Base-by-base conservation (phyloP, 2,888 invertebrate species). In the Rhamnusium bicolor region DNA sequence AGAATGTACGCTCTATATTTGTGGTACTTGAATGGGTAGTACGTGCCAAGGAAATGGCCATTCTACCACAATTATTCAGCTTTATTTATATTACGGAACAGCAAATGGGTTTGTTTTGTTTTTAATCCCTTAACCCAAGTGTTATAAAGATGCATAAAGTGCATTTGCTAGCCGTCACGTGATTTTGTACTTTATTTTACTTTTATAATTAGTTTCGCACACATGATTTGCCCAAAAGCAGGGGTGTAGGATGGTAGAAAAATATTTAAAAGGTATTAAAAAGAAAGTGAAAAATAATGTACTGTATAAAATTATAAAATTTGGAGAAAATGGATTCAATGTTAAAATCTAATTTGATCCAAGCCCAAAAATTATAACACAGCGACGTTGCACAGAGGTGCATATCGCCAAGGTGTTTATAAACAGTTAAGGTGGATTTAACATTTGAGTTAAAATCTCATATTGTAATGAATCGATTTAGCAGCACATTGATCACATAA, bases 31-130 rank as follows among this genome's bases (percentile, higher is more conserved):
- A 65, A 65, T 40, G 53, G 29, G 5, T 19, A 6, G 53, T 54
- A 53, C 53, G 65, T 65, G 65, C 65, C 65, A 65, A 54, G 65
- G 21, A 32, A 29, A 32, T 47, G 32, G 53, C 53, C 29, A 14
- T 65, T 53, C 12, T 8, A 40, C 19, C 1, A 32, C 61, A 46
- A 61, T 61, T 61, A 29, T 61, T 61, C 61, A 53, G 19, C 53
- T 19, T 49, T 49, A 32, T 65, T 51, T 65, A 40, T 65, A 32
- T 32, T 32, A 32, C 14, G 32, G 19, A 53, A 53, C 18, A 32
- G 19, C 65, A 18, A 53, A 53, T 19, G 65, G 40, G 7, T 14
- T n/a, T 54, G 32, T 54, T 65, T 40, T 53, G 14, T 63, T 49
- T 49, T 51, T n/a, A 21, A 47, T 14, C 49, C 16, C 24, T 63